Conservation (phyloP, 1,140 invertebrate genomes). For the Leptestheria dahalacensis region DNA sequence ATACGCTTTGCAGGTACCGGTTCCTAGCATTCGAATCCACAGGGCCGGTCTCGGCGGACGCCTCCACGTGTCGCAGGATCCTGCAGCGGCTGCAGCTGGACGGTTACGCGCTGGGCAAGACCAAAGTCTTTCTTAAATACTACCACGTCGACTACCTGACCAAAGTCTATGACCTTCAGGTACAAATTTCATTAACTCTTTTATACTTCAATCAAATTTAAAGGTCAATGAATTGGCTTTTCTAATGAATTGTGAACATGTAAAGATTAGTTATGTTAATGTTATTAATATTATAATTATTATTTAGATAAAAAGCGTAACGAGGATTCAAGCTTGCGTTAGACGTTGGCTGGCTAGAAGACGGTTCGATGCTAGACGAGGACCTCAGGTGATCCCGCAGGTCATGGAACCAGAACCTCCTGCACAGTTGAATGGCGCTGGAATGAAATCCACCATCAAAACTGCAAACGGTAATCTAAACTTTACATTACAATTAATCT, state of each 20-base stretch:
- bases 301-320: constrained; percentile 32
- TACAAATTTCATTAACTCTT: constrained; percentile 20
- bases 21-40: constrained; percentile 58
- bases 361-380: constrained; percentile 23
- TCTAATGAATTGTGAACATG: too few relatives aligned
- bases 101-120: constrained; percentile 64
- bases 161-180: constrained; percentile 56
- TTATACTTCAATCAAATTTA: background rate
- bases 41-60: constrained; percentile 40
- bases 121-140: constrained; percentile 72
- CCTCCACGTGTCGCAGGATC: constrained; percentile 52
- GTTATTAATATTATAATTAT: background rate
- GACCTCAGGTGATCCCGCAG: too few relatives aligned
- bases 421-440: too few relatives aligned
- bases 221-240: too few relatives aligned
- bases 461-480: background rate
- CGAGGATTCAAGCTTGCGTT: constrained; percentile 51
- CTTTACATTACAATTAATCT: background rate
- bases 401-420: too few relatives aligned
- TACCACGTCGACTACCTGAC: constrained; percentile 68
- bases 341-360: constrained; percentile 52
- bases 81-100: constrained; percentile 58
- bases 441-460: background rate
- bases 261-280: too few relatives aligned
- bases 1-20: constrained; percentile 44